Percentiles rank a stretch among this genome's conserved stretches.
Evolutionary conservation across 2,888 invertebrate genomes (phyloP).

Genomic region (Ptycholaimellus sp.): DNA sequence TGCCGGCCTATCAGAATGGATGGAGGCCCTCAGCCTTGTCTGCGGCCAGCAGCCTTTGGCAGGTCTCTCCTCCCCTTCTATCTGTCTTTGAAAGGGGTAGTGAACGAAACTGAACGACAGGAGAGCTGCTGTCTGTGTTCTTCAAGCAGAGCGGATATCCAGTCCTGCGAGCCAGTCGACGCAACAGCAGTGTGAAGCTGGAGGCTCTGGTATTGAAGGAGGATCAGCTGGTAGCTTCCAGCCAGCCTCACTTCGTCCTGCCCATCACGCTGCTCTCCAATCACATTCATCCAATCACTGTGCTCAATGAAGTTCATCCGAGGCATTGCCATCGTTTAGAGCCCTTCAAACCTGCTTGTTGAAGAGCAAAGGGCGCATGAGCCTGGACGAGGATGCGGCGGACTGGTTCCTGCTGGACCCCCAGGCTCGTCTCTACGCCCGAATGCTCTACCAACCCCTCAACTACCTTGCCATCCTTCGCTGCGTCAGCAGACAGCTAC

Average conservation of each 20-base stretch:
- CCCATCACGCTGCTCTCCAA: too few relatives aligned
- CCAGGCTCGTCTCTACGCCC: conserved; percentile 1
- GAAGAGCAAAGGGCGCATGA: not conserved
- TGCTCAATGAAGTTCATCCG: too few relatives aligned
- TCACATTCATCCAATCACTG: too few relatives aligned
- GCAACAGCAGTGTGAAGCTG: not conserved
- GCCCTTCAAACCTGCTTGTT: not conserved
- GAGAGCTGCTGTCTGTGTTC: too few relatives aligned
- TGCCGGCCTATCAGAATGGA: not conserved
- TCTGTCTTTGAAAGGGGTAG: not conserved
- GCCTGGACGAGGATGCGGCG: not conserved
- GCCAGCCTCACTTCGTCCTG: too few relatives aligned
- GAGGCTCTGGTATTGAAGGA: too few relatives aligned
- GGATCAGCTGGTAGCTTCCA: too few relatives aligned
- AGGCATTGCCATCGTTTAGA: not conserved
- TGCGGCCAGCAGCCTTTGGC: not conserved
- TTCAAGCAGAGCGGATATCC: conserved; percentile 1
- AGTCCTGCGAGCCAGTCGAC: not conserved
- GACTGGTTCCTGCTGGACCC: conserved; percentile 3
- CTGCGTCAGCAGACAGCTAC: too few relatives aligned
- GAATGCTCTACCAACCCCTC: conserved; percentile 1
- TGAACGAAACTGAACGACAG: too few relatives aligned
- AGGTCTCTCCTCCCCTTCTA: not conserved
- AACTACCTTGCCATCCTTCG: conserved; percentile 1
- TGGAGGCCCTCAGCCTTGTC: not conserved